Percentiles rank a stretch among this genome's conserved stretches.
phyloP scores from a whole-genome alignment of 2,113 vertebrate species.

The Calypte anna region DNA sequence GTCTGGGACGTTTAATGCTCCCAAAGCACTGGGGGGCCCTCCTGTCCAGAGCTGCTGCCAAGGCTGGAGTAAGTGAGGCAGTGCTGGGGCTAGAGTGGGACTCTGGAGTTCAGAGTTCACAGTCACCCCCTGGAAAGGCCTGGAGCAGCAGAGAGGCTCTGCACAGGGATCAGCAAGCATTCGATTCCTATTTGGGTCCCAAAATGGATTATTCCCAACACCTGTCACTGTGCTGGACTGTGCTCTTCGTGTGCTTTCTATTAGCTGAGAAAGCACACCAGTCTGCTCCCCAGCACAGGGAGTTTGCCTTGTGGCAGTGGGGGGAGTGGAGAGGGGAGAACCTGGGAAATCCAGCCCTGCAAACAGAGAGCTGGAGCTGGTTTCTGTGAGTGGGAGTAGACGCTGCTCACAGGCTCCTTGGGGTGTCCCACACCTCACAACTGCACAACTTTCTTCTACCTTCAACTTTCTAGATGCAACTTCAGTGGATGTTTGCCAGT shows the following conservation, averaged over 20 bases:
- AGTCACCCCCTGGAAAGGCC: conserved; percentile 41
- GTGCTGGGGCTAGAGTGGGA: background rate
- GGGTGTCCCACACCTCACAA: background rate
- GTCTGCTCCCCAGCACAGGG: background rate
- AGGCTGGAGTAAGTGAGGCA: conserved; percentile 37
- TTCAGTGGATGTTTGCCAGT: background rate
- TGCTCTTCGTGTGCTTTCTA: conserved; percentile 58
- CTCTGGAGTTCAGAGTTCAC: background rate
- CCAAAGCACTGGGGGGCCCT: background rate
- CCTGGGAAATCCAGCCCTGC: background rate
- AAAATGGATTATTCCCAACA: conserved; percentile 45
- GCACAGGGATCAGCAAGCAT: conserved; percentile 41
- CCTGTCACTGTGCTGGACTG: background rate
- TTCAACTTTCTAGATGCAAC: background rate
- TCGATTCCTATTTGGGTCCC: conserved; percentile 47
- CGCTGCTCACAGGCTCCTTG: background rate
- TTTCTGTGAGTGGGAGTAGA: background rate
- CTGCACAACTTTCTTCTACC: background rate
- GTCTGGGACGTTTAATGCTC: background rate
- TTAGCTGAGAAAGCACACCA: conserved; percentile 51
- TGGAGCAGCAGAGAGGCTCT: conserved; percentile 31
- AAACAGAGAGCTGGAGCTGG: background rate
- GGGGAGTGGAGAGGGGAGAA: background rate
- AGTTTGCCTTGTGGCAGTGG: background rate
- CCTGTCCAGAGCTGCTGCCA: background rate